Percentiles rank a stretch among this genome's conserved stretches.
These are phyloP conservation scores for Phyto melanocephala DNA, from an alignment of 2,888 invertebrate species.

Conservation along the genomic window DNA sequence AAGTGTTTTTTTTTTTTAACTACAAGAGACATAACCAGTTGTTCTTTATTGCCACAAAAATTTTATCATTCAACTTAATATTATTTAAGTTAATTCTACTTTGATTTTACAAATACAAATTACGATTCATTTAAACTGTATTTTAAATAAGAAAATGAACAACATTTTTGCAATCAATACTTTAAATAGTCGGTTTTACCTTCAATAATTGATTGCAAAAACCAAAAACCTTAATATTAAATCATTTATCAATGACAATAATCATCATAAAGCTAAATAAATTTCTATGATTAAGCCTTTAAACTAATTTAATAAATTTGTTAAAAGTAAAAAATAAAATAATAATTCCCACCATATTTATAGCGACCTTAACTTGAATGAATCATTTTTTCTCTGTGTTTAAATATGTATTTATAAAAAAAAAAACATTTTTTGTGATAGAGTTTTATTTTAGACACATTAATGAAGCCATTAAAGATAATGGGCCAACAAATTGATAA, in stretches of 20 bases:
- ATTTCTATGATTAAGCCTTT: background rate
- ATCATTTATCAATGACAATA: constrained; percentile 24
- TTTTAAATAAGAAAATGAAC: no score
- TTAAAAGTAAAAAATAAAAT: background rate
- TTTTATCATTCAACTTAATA: no score
- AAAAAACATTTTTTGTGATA: background rate
- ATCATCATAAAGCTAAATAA: background rate
- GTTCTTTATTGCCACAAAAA: no score
- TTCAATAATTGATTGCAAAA: background rate
- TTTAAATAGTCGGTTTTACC: no score
- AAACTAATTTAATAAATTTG: background rate
- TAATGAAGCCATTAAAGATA: constrained; percentile 66
- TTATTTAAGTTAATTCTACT: no score
- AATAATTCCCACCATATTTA: constrained; percentile 33
- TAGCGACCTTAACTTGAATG: background rate
- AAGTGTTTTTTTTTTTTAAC: no score
- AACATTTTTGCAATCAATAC: no score
- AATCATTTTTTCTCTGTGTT: background rate
- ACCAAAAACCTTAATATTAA: background rate
- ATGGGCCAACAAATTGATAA: constrained; percentile 62
- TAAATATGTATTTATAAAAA: background rate
- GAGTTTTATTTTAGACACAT: constrained; percentile 56
- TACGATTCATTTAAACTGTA: no score
- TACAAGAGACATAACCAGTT: no score
- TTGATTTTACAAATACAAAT: no score